Evolutionary conservation across 2,797 vertebrate genomes (phyloP), one percentile per base, ranked within the genome.

Genomic region (Huso huso): DNA sequence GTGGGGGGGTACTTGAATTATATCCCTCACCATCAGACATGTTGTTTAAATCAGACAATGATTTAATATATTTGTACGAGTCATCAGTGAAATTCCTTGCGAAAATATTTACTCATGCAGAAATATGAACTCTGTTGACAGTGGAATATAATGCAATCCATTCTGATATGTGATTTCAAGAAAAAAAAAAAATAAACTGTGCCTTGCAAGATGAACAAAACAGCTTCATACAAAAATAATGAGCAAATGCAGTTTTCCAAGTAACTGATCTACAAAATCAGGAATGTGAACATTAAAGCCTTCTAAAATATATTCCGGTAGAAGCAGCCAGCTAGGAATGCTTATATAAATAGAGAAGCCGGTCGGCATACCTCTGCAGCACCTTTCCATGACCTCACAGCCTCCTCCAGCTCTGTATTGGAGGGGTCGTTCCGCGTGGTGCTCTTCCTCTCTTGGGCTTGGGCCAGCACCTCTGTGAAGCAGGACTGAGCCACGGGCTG

Each of bases 401-500:
- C 95, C 75, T 97, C 96, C 70, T 97, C 96, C 69, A 96, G 86
- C 82, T 97, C 95, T 0, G 83, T 86, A 6, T 92, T 87, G 68
- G 90, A 89, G 8, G 84, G 70, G 63, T 84, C 84, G 1, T 88
- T 78, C 13, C 89, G 88, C 49, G 71, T 51, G 10, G 82, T 68
- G 6, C 82, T 84, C 69, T 93, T 95, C 51, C 94, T 93, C 78
- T 98, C 96, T 75, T 97, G 95, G 67, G 93, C 88, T 71, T 95
- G 90, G 3, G 92, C 94, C 57, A 92, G 86, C 9, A 88, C 89
- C 78, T 98, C 97, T 0, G 94, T 91, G 83, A 99, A 91, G 80
- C 95, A 98, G 12, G 94, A 94, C 84, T 98, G 95, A 6, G 94
- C 94, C 82, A 98, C 94, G 0, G 97, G 97, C 83, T 99, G 96